Base-by-base conservation (phyloP, 2,888 invertebrate genomes). In the Leucoma salicis region DNA sequence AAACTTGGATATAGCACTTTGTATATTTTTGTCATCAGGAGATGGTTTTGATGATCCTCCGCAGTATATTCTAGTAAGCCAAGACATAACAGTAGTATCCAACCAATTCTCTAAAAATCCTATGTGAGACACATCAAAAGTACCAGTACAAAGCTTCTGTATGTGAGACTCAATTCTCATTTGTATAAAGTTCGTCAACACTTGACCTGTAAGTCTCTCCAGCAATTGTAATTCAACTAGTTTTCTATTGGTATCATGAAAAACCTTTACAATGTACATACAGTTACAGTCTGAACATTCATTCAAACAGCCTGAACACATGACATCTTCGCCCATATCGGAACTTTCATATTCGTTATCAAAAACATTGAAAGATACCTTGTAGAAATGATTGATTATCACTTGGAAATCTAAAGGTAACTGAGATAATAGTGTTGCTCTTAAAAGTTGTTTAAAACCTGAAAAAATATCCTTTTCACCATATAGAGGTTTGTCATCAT, bases 31-130 rank as follows among this genome's bases (percentile, higher is more conserved):
- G 46, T 91, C 91, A 59, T 91, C 82, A 32, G 90, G 76, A n/a
- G 91, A 83, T 34, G 91, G 89, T 62, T 92, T 91, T 2, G 91
- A 90, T 11, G 91, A 91, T 12, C 93, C 93, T 25, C 91, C 92
- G 53, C 93, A 93, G 62, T 96, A 98, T 53, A 98, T 95, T 61
- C 95, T 91, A 15, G 93, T 93, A 15, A 98, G 76, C 98, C 98
- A 98, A 15, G 93, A 93, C 77, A 97, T 92, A 0, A 98, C 95
- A 35, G 95, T 94, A 8, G 93, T 93, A 51, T 96, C 94, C 1
- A 98, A 90, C 98, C 98, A 98, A 92, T 92, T 92, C 83, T 96
- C 95, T 12, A 98, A 83, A 39, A 91, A 90, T n/a, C 89, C 85
- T 36, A 97, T 90, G 66, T 96, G 96, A 3, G 96, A 95, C 13